A percentile compares a stretch with the other conserved stretches of the same genome.
Evolutionary conservation across 2,888 invertebrate genomes (phyloP).

Genomic region (Parnassius orleans): DNA sequence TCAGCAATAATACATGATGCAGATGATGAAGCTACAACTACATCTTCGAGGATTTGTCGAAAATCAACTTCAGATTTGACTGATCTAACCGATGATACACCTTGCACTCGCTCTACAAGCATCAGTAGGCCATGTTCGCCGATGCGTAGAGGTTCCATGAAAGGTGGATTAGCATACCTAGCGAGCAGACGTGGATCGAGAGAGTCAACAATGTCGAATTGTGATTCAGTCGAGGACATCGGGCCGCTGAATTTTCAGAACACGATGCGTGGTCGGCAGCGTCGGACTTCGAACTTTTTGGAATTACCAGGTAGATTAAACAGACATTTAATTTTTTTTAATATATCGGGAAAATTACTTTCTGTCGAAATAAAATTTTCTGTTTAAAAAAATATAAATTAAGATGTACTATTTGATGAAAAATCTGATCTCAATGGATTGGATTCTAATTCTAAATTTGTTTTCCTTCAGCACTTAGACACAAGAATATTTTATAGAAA

Average conservation of each 20-base stretch:
- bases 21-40: slow-evolving; percentile 70
- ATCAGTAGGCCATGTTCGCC: slow-evolving; percentile 83
- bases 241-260: slow-evolving; percentile 90
- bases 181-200: slow-evolving; percentile 93
- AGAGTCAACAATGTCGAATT: slow-evolving; percentile 88
- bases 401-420: no score
- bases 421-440: no score
- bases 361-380: no score
- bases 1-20: slow-evolving; percentile 66
- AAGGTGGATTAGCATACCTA: slow-evolving; percentile 87
- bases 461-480: no score
- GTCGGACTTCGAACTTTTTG: slow-evolving; percentile 92
- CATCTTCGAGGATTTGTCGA: slow-evolving; percentile 79
- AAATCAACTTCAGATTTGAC: slow-evolving; percentile 89
- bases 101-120: slow-evolving; percentile 82
- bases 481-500: no score
- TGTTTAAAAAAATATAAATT: no score
- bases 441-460: no score
- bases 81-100: slow-evolving; percentile 82
- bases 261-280: slow-evolving; percentile 87
- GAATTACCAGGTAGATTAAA: slow-evolving; percentile 87
- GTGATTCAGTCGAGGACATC: slow-evolving; percentile 85
- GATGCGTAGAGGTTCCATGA: slow-evolving; percentile 85
- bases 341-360: no score
- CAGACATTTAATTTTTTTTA: no score